Evolutionary conservation across 2,888 invertebrate genomes (phyloP).

Genomic region (Gonocerus acuteangulatus): DNA sequence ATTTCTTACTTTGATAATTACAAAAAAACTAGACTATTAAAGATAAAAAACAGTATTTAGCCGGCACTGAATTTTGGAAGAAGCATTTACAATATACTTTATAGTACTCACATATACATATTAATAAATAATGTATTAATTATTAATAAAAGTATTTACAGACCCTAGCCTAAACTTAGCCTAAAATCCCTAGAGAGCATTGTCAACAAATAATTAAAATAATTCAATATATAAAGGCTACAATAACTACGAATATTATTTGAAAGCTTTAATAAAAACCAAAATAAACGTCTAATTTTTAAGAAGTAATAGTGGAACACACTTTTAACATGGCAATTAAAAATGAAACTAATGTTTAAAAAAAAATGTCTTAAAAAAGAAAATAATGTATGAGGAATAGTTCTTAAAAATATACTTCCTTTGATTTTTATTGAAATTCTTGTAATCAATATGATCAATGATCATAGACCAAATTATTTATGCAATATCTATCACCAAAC

Average conservation of each 20-base stretch:
- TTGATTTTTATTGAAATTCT: neutral
- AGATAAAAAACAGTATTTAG: constrained; percentile 37
- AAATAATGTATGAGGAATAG: neutral
- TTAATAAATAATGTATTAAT: constrained; percentile 21
- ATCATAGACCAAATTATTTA: neutral
- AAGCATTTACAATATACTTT: constrained; percentile 37
- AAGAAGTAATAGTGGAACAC: too few relatives aligned
- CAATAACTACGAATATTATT: neutral
- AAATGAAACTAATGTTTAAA: too few relatives aligned
- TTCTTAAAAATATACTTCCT: neutral
- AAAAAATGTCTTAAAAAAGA: neutral
- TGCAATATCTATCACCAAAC: neutral
- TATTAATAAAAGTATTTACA: constrained; percentile 35
- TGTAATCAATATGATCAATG: neutral
- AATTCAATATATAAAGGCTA: neutral
- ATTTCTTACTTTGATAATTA: constrained; percentile 34
- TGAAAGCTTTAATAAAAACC: neutral
- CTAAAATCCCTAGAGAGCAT: constrained; percentile 30
- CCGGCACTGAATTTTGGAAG: constrained; percentile 38
- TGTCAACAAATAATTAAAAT: neutral
- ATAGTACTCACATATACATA: constrained; percentile 33
- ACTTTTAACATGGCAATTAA: too few relatives aligned
- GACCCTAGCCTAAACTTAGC: constrained; percentile 26
- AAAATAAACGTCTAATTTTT: too few relatives aligned
- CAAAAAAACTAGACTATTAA: constrained; percentile 38